Evolutionary conservation across 2,113 vertebrate genomes (phyloP).

Genomic region (Centropus bengalensis): DNA sequence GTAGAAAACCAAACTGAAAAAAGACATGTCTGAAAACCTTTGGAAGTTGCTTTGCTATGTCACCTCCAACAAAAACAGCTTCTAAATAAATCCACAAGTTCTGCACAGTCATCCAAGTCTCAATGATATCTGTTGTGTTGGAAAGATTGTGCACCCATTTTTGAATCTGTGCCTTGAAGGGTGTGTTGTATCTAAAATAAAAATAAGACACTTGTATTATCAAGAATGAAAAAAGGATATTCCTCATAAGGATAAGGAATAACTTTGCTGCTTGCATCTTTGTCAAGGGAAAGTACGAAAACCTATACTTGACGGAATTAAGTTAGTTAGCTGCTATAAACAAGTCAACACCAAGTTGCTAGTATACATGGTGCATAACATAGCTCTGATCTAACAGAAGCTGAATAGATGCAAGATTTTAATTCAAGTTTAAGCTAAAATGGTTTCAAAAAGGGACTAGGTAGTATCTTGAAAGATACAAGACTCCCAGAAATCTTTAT

Average conservation of each 20-base stretch:
- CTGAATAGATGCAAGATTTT: neutral
- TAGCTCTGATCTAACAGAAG: neutral
- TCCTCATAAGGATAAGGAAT: neutral
- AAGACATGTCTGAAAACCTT: slow-evolving; percentile 80
- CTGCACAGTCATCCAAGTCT: slow-evolving; percentile 97
- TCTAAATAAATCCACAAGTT: slow-evolving; percentile 98
- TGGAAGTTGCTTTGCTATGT: slow-evolving; percentile 96
- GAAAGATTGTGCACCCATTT: slow-evolving; percentile 96
- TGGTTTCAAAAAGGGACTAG: neutral
- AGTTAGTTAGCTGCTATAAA: neutral
- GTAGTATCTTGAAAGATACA: neutral
- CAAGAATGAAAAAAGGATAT: neutral
- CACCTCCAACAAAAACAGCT: slow-evolving; percentile 94
- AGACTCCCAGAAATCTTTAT: neutral
- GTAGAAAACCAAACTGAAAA: neutral
- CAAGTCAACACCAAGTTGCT: neutral
- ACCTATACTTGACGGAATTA: neutral
- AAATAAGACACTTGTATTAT: neutral
- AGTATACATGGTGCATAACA: neutral
- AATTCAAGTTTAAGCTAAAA: neutral
- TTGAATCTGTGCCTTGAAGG: slow-evolving; percentile 95
- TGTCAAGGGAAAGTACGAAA: neutral
- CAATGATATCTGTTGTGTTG: slow-evolving; percentile 90
- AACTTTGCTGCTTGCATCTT: neutral
- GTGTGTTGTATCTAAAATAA: slow-evolving; percentile 87